Conservation (phyloP, 2,113 vertebrate genomes). For the Heteronetta atricapilla region DNA sequence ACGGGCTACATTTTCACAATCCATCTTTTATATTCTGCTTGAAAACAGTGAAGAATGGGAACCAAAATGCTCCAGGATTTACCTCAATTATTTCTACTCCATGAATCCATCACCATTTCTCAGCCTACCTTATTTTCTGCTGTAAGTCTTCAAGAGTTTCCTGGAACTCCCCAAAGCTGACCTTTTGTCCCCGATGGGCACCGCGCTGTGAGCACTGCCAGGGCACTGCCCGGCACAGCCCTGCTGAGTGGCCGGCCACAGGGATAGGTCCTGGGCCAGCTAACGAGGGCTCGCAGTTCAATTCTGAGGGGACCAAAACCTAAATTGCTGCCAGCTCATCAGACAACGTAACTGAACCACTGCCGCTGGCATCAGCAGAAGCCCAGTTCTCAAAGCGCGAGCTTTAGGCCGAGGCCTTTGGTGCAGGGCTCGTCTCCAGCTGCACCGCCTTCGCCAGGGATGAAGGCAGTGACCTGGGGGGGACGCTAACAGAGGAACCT, state of each 20-base stretch:
- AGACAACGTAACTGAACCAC: neutral
- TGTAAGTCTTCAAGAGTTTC: slow-evolving; percentile 15
- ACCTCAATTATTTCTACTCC: slow-evolving; percentile 58
- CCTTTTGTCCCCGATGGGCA: neutral
- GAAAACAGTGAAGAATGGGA: slow-evolving; percentile 29
- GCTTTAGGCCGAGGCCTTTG: no score
- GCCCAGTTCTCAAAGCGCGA: no score
- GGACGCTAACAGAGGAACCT: no score
- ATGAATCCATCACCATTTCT: neutral
- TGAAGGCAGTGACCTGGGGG: neutral
- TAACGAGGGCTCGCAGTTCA: neutral
- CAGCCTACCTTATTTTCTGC: slow-evolving; percentile 36
- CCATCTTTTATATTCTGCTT: slow-evolving; percentile 22
- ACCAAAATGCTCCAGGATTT: slow-evolving; percentile 13
- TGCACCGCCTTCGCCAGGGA: neutral
- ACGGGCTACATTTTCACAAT: slow-evolving; percentile 14
- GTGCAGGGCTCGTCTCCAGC: no score
- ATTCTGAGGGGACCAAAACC: neutral
- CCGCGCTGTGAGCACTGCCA: neutral
- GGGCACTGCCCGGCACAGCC: neutral
- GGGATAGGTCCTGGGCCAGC: neutral
- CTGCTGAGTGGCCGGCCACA: no score
- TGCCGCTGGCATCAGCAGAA: no score
- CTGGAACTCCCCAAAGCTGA: neutral
- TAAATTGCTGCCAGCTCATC: neutral